Conservation (phyloP, 2,888 invertebrate species). For the Scaptomyza tumidula region DNA sequence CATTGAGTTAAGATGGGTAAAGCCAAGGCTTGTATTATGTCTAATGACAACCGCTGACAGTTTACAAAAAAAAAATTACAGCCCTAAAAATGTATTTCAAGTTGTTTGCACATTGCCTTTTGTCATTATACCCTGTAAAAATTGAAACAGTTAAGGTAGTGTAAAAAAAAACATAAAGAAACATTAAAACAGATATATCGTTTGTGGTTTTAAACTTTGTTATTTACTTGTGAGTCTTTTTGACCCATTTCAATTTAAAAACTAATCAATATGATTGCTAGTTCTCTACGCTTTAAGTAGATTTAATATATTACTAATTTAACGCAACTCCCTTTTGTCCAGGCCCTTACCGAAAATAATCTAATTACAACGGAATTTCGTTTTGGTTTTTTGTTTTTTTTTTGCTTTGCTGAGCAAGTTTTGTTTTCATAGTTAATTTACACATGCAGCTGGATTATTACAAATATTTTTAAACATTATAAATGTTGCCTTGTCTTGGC, state of each 20-base stretch:
- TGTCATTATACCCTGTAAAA: background rate
- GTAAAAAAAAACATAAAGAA: background rate
- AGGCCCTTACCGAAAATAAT: constrained; percentile 2
- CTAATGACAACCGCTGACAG: constrained; percentile 55
- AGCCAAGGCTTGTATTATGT: constrained; percentile 53
- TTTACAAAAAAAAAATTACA: constrained; percentile 37
- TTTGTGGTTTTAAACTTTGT: background rate
- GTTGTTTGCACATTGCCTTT: constrained; percentile 36
- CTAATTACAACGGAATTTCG: constrained; percentile 4
- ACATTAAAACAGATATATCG: background rate
- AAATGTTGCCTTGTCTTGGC: constrained; percentile 16
- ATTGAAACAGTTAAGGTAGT: background rate
- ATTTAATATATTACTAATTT: background rate
- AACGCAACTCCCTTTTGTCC: background rate
- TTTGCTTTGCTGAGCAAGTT: background rate
- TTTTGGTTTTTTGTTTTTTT: constrained; percentile 2
- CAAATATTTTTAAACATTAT: constrained; percentile 20
- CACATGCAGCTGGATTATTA: constrained; percentile 20
- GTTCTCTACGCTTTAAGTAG: background rate
- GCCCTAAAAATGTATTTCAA: constrained; percentile 33
- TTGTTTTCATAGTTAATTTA: constrained; percentile 21
- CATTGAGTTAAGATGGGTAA: constrained; percentile 38
- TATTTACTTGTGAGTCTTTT: background rate
- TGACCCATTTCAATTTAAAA: background rate
- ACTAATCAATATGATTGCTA: background rate